These are phyloP conservation scores for Gymnothorax javanicus DNA, from an alignment of 2,797 vertebrate genomes.

Conservation along the genomic window DNA sequence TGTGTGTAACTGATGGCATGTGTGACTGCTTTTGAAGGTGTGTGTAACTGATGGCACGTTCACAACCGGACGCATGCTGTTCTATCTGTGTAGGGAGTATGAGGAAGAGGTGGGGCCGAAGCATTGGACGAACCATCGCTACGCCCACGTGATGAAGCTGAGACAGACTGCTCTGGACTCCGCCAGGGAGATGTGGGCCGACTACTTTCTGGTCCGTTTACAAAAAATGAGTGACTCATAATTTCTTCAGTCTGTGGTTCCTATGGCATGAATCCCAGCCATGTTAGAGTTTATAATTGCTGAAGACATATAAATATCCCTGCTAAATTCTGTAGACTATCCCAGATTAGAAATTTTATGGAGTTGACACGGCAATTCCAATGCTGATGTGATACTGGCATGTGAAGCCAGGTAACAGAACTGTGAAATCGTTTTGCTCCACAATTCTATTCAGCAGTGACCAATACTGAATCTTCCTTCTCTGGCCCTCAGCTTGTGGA, in stretches of 20 bases:
- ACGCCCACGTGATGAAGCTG: constrained; percentile 90
- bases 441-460: constrained; percentile 20
- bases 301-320: constrained; percentile 6
- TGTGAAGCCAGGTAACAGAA: background rate
- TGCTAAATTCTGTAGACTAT: constrained; percentile 12
- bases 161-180: constrained; percentile 85
- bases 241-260: background rate
- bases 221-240: background rate
- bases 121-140: constrained; percentile 83
- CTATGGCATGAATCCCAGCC: background rate
- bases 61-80: background rate
- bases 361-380: background rate
- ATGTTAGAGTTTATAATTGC: background rate
- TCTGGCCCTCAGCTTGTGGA: constrained; percentile 75
- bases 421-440: background rate
- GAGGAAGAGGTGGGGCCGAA: constrained; percentile 83
- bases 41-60: background rate
- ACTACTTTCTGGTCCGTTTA: constrained; percentile 85
- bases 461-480: constrained; percentile 6
- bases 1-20: constrained; percentile 31
- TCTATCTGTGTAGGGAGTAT: constrained; percentile 68
- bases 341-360: background rate
- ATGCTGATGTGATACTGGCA: background rate
- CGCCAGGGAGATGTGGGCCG: constrained; percentile 89
- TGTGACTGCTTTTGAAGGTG: constrained; percentile 61